Evolutionary conservation across 1,140 invertebrate species (phyloP), one percentile per base, ranked within the genome.

Genomic region (Laodelphax striatellus): DNA sequence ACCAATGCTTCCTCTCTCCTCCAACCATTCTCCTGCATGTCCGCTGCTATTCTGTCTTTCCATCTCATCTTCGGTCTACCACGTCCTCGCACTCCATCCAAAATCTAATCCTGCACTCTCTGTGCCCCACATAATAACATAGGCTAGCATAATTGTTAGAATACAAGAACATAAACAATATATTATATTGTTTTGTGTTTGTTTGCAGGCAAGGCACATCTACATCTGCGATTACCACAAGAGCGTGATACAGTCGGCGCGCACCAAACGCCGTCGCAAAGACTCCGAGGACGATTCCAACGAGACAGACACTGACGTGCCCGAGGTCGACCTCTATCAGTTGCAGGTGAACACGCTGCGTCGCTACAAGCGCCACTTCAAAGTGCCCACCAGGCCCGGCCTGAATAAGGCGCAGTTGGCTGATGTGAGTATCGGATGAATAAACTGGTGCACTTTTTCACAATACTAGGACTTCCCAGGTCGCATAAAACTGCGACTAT

Each of bases 191-290:
- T 38, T 38, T 38, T 11, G 3, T 38, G 34, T 50, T 13, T 55
- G 46, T 66, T 77, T 80, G 16, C 73, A 94, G 90, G 90, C 90
- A 41, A 80, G 87, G 66, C 94, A 97, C 69, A 94, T 90, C 70
- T 97, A 97, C 72, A 98, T 98, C 67, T 97, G 95, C 78, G 94
- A 98, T 71, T 86, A 88, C 70, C 94, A 97, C 72, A 97, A 98
- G 76, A 85, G 85, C 70, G 87, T 95, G 65, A 97, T 97, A 66
- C 94, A 97, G 72, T 91, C 86, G 72, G 90, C 93, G 13, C 82
- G 94, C 64, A 87, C 86, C 5, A 88, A 94, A 65, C 84, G 90
- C 52, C 80, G 90, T 61, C 82, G 90, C 61, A 90, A 91, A 71
- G 92, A 97, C 70, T 94, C 91, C 9, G 92, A 96, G 65, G 92